Base-by-base conservation (phyloP, 2,888 invertebrate genomes). In the Catocala sponsa region DNA sequence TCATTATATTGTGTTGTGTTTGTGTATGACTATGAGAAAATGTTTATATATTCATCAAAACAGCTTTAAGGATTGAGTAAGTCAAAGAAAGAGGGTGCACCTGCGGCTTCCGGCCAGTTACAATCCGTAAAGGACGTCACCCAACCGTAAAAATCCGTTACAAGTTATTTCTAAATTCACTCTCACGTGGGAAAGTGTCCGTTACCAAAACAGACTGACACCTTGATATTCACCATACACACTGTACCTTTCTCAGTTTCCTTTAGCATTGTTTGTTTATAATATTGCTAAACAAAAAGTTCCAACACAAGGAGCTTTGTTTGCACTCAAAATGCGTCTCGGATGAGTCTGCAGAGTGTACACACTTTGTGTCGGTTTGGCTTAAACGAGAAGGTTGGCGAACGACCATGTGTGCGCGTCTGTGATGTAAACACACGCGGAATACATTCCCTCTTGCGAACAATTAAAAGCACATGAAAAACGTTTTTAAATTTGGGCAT, bases 71-170 rank as follows among this genome's bases (percentile, higher is more conserved):
- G 70, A 58, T 68, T 64, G 33, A 60, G 47, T 57, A 43, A 58
- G 54, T 57, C 32, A 38, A 66, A 60, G 58, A 59, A 54, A 47
- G 62, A 64, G 62, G 71, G 71, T 66, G 76, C 90, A 91, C 92
- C 89, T 89, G 90, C 78, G 74, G 65, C 82, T 79, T 87, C 87
- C 90, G 85, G 83, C 81, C 75, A 75, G 69, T 79, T 83, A 84
- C 83, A 25, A 63, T 59, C 71, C 88, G 85, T 86, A 83, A 85
- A 91, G 87, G 91, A 80, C 89, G 84, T 73, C 82, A 71, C 66
- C 84, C 83, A 81, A 90, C 86, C 94, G 88, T 89, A 80, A 82
- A 91, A 94, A 86, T 91, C 90, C 94, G 94, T 94, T 94, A 93
- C 82, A 64, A 85, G 70, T 46, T 42, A 48, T 32, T 61, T 48